Base-by-base conservation (phyloP, 2,888 invertebrate genomes). In the Tetragonisca angustula region DNA sequence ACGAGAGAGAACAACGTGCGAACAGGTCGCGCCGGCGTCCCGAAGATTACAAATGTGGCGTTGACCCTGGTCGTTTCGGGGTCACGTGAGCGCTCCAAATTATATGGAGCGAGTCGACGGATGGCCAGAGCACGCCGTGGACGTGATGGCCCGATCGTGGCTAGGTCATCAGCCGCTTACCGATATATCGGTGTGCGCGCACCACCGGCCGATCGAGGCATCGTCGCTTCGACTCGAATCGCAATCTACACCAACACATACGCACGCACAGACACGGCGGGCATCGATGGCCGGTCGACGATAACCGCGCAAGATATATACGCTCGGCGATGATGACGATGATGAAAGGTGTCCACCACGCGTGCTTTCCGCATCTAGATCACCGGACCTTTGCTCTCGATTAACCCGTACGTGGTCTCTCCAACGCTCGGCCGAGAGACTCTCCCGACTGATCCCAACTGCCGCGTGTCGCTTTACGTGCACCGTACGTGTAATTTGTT, bases 21-120 rank as follows among this genome's bases (percentile, higher is more conserved):
- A 93, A 93, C 91, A 93, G 91, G 91, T 91, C 93, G 92, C 92
- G 91, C 92, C 92, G 92, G 92, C 92, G 90, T 89, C 89, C 79
- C 88, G 91, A 92, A 92, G 92, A 93, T 93, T 93, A 93, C 93
- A 93, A 94, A 93, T 92, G 92, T 91, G 91, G 91, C 91, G 91
- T 92, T 93, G 93, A 94, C 93, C 93, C 89, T 90, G 88, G 89
- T 91, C 88, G 90, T 93, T 93, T 90, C 92, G 90, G 92, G 93
- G 92, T 94, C 93, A 93, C 92, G 91, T 92, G 93, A 92, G 92
- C 91, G 92, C 92, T 92, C 93, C 91, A 93, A 93, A 94, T 94
- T 93, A 93, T 94, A 93, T 93, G 91, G 93, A 93, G 93, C 92
- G 93, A 92, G 90, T 92, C 91, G 86, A 84, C 79, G 87, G 87